Evolutionary conservation across 2,113 vertebrate species (phyloP), one percentile per base, ranked within the genome.

Genomic region (Eidolon helvum): DNA sequence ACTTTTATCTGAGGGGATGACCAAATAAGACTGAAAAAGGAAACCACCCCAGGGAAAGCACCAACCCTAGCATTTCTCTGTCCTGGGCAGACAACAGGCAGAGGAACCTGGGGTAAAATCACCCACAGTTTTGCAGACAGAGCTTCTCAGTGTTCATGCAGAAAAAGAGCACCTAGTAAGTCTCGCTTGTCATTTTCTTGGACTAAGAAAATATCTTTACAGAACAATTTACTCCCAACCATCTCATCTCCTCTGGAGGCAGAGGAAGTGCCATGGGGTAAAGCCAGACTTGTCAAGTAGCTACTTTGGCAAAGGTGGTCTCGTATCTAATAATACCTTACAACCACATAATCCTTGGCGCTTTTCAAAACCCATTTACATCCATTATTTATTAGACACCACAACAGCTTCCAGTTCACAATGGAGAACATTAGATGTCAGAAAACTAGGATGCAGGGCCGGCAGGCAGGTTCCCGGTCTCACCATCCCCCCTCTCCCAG

Each of bases 271-370:
- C 43, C 50, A 26, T 4, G 11, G 24, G 65, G 63, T 74, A n/a
- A 66, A 94, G 75, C 92, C 84, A 84, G 79, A 74, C 84, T 90
- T 61, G 8, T 85, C 93, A 90, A 94, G 83, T 59, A 77, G 74
- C 84, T 84, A 35, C 85, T 77, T 28, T 66, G 75, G 96, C 90
- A 79, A 95, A 94, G 53, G 75, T 43, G 38, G 80, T 38, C 35
- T 50, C 5, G 0, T 75, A 45, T 48, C 53, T 94, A 94, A 84
- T 66, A 69, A 82, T 80, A 87, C 10, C 45, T 90, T 33, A 95
- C 22, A 79, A 61, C 87, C 75, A 79, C 74, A 87, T 5, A 26
- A 38, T 15, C 26, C 71, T 57, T 18, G 43, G 28, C 61, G 48
- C 45, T 77, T 92, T 57, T 69, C 38, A 65, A 92, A 96, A 87